Conservation (phyloP, 2,113 vertebrate genomes). For the Dinomys branickii region DNA sequence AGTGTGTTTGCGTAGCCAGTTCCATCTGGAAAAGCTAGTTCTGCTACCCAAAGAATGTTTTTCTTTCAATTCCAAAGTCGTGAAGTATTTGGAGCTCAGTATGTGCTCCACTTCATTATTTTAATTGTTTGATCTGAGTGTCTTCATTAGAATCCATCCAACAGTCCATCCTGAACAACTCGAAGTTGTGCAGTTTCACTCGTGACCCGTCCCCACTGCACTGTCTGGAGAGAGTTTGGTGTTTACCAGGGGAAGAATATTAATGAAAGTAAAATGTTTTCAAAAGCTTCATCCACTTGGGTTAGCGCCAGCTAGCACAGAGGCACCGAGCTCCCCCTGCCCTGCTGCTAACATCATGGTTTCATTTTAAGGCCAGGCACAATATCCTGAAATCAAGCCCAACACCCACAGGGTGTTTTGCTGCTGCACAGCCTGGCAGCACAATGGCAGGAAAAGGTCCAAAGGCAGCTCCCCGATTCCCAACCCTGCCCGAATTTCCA, state of each 20-base stretch:
- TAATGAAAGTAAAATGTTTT: constrained; percentile 8
- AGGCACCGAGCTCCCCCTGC: no score
- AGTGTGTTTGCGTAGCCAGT: background rate
- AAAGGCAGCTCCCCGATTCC: background rate
- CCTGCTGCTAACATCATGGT: background rate
- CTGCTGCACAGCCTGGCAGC: background rate
- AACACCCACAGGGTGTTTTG: background rate
- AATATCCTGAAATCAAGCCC: constrained; percentile 1
- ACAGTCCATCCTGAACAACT: background rate
- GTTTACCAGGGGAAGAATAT: background rate
- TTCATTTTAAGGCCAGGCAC: constrained; percentile 3
- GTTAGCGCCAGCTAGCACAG: background rate
- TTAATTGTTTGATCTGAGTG: constrained; percentile 19
- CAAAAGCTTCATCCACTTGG: background rate
- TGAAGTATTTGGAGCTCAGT: background rate
- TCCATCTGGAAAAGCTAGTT: constrained; percentile 43
- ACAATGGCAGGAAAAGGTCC: background rate
- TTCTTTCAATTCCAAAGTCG: background rate
- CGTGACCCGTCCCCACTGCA: background rate
- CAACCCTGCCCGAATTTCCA: background rate
- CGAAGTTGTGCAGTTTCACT: background rate
- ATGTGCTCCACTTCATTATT: background rate
- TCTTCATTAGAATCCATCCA: background rate
- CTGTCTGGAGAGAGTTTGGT: background rate
- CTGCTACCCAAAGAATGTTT: background rate